Conservation (phyloP, 2,113 vertebrate species). For the Menidia beryllina region DNA sequence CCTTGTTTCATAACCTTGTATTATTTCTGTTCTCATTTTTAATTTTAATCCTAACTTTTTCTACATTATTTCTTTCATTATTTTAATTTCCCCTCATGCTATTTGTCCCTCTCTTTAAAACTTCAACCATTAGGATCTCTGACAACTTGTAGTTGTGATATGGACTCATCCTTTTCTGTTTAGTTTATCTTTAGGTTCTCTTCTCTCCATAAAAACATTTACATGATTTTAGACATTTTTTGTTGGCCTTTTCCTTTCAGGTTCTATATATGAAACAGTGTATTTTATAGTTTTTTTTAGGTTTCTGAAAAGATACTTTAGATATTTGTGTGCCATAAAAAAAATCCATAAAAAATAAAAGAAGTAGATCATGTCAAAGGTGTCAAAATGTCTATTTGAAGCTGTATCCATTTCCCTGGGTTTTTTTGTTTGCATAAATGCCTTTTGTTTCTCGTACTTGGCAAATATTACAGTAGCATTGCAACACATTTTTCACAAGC, state of each 20-base stretch:
- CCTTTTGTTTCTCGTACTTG: too few species aligned
- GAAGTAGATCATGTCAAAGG: slow-evolving; percentile 1
- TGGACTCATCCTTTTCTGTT: slow-evolving; percentile 26
- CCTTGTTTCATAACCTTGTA: slow-evolving; percentile 27
- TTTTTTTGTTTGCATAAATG: too few species aligned
- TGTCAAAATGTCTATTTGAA: not conserved
- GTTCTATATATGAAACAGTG: not conserved
- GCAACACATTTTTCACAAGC: too few species aligned
- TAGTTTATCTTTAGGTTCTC: slow-evolving; percentile 29
- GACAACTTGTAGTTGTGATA: slow-evolving; percentile 41
- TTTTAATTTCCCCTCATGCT: too few species aligned
- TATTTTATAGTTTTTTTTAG: not conserved
- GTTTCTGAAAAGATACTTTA: not conserved
- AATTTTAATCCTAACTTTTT: slow-evolving; percentile 32
- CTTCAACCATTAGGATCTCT: too few species aligned
- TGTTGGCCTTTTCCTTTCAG: slow-evolving; percentile 18
- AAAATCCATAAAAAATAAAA: not conserved
- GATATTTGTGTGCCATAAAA: too few species aligned
- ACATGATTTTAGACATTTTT: slow-evolving; percentile 9
- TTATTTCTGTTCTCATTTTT: slow-evolving; percentile 33
- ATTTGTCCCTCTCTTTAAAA: slow-evolving; percentile 10
- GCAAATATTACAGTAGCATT: too few species aligned
- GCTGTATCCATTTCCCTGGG: too few species aligned
- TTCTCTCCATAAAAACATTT: slow-evolving; percentile 28
- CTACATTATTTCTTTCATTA: slow-evolving; percentile 16